Percentiles rank a stretch among this genome's conserved stretches.
Evolutionary conservation across 2,113 vertebrate species (phyloP).

Genomic region (Cinclus mexicanus): DNA sequence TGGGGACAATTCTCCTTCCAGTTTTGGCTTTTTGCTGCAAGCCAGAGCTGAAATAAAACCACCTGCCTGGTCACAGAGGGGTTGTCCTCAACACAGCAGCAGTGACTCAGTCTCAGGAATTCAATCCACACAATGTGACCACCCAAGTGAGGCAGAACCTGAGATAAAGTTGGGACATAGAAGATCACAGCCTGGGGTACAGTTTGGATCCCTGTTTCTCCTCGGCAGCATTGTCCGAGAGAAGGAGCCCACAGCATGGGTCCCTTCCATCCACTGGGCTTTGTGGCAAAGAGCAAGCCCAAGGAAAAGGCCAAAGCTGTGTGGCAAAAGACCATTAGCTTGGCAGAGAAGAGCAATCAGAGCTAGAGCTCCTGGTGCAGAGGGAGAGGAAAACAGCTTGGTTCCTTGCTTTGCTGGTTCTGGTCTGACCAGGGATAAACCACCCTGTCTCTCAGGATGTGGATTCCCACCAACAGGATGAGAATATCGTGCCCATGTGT

Average conservation of each 20-base stretch:
- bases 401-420: not conserved
- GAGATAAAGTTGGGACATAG: not conserved
- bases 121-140: not conserved
- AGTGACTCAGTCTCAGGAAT: not conserved
- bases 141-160: not conserved
- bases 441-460: not conserved
- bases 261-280: not conserved
- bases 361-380: not conserved
- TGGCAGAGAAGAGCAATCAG: not conserved
- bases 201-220: not conserved
- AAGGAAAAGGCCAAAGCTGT: constrained; percentile 5
- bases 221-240: not conserved
- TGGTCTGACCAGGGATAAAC: not conserved
- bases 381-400: not conserved
- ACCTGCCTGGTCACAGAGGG: not conserved
- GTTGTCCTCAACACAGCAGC: not conserved
- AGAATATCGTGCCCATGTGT: accelerated
- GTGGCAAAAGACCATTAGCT: not conserved
- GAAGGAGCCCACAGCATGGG: not conserved
- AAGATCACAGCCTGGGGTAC: not conserved
- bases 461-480: not conserved
- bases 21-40: not conserved
- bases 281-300: not conserved
- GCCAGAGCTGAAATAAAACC: not conserved
- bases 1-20: not conserved